A percentile compares a stretch with the other conserved stretches of the same genome.
phyloP scores from a whole-genome alignment of 2,113 vertebrate genomes.

The Climacteris rufus region DNA sequence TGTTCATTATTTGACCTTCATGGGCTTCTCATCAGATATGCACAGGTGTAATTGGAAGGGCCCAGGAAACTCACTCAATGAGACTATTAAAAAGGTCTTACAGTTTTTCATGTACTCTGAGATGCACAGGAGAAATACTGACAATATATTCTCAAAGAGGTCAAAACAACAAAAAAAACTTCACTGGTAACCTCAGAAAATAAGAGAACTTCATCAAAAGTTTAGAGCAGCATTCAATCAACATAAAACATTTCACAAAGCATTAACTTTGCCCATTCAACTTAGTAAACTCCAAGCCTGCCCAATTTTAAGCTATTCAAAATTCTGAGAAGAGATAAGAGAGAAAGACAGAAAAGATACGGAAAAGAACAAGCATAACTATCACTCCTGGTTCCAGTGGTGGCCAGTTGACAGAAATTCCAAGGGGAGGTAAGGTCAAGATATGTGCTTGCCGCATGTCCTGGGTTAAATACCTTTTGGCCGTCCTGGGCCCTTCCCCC shows the following conservation, averaged over 20 bases:
- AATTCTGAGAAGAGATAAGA: accelerated
- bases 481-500: neutral
- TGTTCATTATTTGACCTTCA: neutral
- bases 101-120: neutral
- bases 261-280: neutral
- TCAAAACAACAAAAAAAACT: neutral
- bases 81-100: neutral
- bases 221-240: neutral
- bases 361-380: neutral
- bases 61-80: neutral
- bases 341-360: neutral
- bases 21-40: neutral
- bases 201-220: neutral
- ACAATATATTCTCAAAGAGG: neutral
- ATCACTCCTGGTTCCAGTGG: neutral
- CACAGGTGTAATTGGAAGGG: neutral
- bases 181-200: neutral
- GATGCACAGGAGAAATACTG: accelerated
- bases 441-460: accelerated
- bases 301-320: neutral
- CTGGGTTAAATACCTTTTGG: neutral
- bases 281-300: accelerated
- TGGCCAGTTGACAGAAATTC: neutral
- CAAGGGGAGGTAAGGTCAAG: neutral
- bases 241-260: neutral